Conservation (phyloP, 2,888 invertebrate species). For the Ennomos fuscantarius region DNA sequence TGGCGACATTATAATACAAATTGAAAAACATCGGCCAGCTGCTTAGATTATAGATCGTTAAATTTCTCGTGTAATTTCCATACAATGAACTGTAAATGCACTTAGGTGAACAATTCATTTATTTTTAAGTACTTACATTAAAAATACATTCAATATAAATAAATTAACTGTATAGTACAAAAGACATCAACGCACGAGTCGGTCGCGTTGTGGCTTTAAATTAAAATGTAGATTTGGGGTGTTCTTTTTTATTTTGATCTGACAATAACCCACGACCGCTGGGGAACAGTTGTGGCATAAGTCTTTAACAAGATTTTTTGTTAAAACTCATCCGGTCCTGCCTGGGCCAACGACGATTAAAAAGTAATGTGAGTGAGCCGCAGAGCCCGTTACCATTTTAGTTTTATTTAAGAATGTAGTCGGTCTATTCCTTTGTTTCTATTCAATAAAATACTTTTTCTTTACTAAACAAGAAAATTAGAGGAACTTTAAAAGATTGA, state of each 20-base stretch:
- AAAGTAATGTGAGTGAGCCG: constrained; percentile 5
- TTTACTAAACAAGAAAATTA: too few relatives aligned
- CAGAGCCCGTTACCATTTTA: constrained; percentile 6
- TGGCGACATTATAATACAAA: too few relatives aligned
- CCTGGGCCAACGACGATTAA: not conserved
- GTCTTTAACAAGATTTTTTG: constrained; percentile 9
- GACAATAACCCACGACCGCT: not conserved
- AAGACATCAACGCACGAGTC: constrained; percentile 36
- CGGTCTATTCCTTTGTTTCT: too few relatives aligned
- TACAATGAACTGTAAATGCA: not conserved
- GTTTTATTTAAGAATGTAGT: too few relatives aligned
- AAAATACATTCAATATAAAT: constrained; percentile 15
- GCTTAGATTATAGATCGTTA: too few relatives aligned
- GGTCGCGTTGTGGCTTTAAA: constrained; percentile 1
- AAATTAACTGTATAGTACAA: constrained; percentile 20
- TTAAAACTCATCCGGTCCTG: constrained; percentile 7
- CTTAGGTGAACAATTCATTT: not conserved
- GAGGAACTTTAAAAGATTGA: too few relatives aligned
- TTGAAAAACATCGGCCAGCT: too few relatives aligned
- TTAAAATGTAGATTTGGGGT: constrained; percentile 10
- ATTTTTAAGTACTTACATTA: not conserved
- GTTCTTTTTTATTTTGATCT: not conserved
- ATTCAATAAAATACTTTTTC: too few relatives aligned
- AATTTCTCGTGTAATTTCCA: not conserved
- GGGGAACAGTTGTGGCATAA: constrained; percentile 13